Conservation (phyloP, 2,888 invertebrate genomes). For the Eupithecia dodoneata region DNA sequence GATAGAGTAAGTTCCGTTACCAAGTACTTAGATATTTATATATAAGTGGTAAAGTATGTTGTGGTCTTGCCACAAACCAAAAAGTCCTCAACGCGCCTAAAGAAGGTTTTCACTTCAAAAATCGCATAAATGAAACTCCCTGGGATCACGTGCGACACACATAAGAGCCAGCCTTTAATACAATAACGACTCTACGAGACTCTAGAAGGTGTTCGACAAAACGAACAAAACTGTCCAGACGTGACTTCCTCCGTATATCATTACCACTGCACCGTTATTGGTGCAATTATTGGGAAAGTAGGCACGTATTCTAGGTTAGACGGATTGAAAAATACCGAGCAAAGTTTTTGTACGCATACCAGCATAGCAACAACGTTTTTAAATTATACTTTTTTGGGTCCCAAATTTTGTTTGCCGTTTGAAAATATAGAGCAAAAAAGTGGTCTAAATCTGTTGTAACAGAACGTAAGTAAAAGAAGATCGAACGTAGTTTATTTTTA, state of each 20-base stretch:
- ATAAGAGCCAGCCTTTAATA: conserved; percentile 2
- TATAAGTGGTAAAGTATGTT: too few species aligned
- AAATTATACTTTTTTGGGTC: background rate
- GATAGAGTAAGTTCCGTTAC: too few species aligned
- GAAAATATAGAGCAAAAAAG: background rate
- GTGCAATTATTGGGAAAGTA: conserved; percentile 57
- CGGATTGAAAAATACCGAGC: conserved; percentile 1
- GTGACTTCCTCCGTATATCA: conserved; percentile 56
- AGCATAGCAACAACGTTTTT: background rate
- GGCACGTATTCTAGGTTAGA: conserved; percentile 27
- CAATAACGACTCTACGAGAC: background rate
- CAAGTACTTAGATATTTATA: too few species aligned
- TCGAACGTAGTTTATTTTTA: background rate
- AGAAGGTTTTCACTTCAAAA: too few species aligned
- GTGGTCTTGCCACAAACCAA: too few species aligned
- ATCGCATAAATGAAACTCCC: background rate
- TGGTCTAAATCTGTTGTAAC: background rate
- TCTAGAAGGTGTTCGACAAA: conserved; percentile 28
- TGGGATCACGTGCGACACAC: background rate
- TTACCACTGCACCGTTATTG: conserved; percentile 40
- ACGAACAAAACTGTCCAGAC: conserved; percentile 47
- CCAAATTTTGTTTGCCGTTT: background rate
- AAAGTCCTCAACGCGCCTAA: too few species aligned
- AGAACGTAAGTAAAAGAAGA: background rate
- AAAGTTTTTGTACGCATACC: background rate